Base-by-base conservation (phyloP, 53 echinoderm and acorn worm species). In the Crossaster papposus region DNA sequence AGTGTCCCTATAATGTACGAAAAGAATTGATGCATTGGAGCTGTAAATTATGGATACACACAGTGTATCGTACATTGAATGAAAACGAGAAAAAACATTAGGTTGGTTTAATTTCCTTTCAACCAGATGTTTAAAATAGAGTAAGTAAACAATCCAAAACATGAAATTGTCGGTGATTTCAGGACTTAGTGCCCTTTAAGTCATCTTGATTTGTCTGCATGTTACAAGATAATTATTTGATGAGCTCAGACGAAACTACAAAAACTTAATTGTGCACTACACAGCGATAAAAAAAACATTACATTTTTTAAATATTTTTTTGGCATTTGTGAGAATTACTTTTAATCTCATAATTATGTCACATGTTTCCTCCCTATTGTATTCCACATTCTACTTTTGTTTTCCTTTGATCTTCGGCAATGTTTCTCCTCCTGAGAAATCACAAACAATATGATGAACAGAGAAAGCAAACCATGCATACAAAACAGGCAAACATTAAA, bases 191-290 rank as follows among this genome's bases (percentile, higher is more conserved):
- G n/a, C n/a, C n/a, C n/a, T n/a, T 44, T 18, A 70, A 70, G 5
- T 29, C 70, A 29, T 26, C 6, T 44, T 5, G 44, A 44, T 44
- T 5, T 44, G 44, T 44, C 44, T 44, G 9, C 44, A 0, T n/a
- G n/a, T n/a, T 44, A 44, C 44, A 44, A 9, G 44, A 44, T 44
- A 44, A 44, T 9, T 70, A 3, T 70, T 70, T 2, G 31, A 20
- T 2, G 31, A 20, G 74, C 20, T 35, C 2, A 1, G 34, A 33
- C 14, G 18, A 73, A 73, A 30, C 34, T 18, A 73, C 28, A 36
- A 35, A 73, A 35, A 73, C 74, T 33, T 33, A 4, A 73, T 73
- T 73, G 74, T 73, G 74, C 74, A 35, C 74, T 73, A 73, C 33
- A 73, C 74, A 73, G 74, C 74, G 74, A 32, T 73, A 36, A 73